Evolutionary conservation across 2,888 invertebrate species (phyloP), one percentile per base, ranked within the genome.

Genomic region (Entomobrya multifasciata): DNA sequence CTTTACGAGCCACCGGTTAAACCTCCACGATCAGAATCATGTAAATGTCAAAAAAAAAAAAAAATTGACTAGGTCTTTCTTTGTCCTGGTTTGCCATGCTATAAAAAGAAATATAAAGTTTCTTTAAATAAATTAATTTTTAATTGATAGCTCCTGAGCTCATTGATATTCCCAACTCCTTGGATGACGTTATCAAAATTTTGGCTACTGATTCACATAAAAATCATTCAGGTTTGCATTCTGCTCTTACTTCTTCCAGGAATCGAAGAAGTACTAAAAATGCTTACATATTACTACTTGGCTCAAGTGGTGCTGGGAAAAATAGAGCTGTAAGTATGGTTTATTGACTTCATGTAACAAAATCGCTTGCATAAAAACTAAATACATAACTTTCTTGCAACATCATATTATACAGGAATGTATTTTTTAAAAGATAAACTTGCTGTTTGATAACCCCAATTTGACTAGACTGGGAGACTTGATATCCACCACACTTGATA

Each of bases 221-320:
- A 52, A 82, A 65, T 17, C 89, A 89, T 49, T 57, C 78, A 0
- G 89, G 89, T 8, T 17, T 89, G 17, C 4, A n/a, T 4, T 80
- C 84, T 4, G 87, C 87, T 10, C 49, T 72, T 11, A 20, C 36
- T 15, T 89, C 89, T 3, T 0, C 81, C 1, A 44, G 20, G n/a
- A 67, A 62, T 10, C 25, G 47, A 57, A 30, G 89, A 41, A 89
- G 89, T 67, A 49, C 87, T 1, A 83, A 47, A 72, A 89, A 87
- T 47, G 89, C 86, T 1, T 89, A 89, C n/a, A 89, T 89, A 41
- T 30, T 89, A 0, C 5, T 86, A 0, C 13, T 89, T 10, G 89
- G 89, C 36, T 13, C 79, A 0, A 84, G 81, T 4, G 88, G 87
- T 15, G 47, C 86, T n/a, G 89, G 89, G 44, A 89, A 89, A 74